A percentile compares a stretch with the other conserved stretches of the same genome.
Evolutionary conservation across 2,113 vertebrate species (phyloP).

Genomic region (Ramphastos sulfuratus): DNA sequence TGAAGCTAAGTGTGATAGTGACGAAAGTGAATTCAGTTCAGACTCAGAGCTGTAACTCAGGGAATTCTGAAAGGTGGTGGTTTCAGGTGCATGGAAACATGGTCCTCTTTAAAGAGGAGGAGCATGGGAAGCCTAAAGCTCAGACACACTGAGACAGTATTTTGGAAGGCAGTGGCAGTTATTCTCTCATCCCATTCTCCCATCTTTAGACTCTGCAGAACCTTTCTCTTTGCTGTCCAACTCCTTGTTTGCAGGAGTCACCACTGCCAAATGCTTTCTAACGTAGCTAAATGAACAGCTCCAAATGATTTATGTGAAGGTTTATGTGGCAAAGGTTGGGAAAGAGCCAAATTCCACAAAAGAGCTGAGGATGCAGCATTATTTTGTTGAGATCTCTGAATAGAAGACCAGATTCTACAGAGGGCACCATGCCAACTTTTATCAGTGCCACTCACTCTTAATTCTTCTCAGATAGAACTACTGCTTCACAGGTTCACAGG

Average conservation of each 20-base stretch:
- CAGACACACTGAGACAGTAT: neutral
- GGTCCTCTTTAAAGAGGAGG: neutral
- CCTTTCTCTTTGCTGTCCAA: neutral
- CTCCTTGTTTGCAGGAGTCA: neutral
- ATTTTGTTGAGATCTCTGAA: neutral
- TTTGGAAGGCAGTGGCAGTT: neutral
- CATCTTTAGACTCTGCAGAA: neutral
- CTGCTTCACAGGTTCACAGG: neutral
- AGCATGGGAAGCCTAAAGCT: neutral
- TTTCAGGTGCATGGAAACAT: neutral
- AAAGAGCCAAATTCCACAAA: neutral
- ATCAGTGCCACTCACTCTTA: neutral
- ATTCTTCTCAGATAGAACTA: neutral
- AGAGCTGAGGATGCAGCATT: neutral
- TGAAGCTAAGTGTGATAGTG: neutral
- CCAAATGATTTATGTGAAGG: conserved; percentile 13
- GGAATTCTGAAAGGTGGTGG: neutral
- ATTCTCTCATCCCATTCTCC: neutral
- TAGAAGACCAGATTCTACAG: conserved; percentile 27
- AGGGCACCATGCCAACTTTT: neutral
- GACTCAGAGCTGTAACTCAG: neutral
- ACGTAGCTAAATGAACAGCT: neutral
- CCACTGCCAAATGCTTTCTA: neutral
- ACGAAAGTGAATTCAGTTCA: neutral
- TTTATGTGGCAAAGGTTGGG: neutral